Percentiles rank a stretch among this genome's conserved stretches.
phyloP scores from a whole-genome alignment of 2,113 vertebrate genomes.

The Rhegmatorhina hoffmannsi region DNA sequence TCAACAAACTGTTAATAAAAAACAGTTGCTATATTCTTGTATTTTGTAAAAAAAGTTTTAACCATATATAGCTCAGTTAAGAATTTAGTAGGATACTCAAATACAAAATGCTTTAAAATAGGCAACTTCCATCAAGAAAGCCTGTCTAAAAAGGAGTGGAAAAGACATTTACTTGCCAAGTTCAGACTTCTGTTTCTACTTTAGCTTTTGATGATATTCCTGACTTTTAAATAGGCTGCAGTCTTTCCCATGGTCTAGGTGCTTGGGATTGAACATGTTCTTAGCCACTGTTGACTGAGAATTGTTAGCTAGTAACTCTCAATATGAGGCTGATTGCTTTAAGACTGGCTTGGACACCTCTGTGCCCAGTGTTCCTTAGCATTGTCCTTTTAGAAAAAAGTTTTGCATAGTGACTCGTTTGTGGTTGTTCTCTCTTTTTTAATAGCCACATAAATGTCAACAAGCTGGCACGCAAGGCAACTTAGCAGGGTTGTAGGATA shows the following conservation, averaged over 20 bases:
- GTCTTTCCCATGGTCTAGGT: not conserved
- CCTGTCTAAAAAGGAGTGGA: not conserved
- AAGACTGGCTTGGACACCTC: not conserved
- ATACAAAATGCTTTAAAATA: slow-evolving; percentile 3
- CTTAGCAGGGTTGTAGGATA: not conserved
- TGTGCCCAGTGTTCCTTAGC: not conserved
- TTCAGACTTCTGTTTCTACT: not conserved
- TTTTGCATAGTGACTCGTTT: not conserved
- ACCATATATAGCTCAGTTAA: not conserved
- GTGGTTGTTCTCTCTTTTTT: slow-evolving; percentile 14
- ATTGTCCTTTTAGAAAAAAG: not conserved
- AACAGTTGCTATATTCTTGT: not conserved
- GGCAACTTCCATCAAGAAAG: not conserved
- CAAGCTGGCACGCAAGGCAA: not conserved
- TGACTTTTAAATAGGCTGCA: not conserved
- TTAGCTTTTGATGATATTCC: not conserved
- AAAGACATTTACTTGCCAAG: slow-evolving; percentile 28
- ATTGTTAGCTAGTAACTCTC: not conserved
- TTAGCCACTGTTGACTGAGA: not conserved
- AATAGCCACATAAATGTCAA: slow-evolving; percentile 11
- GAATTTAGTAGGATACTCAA: not conserved
- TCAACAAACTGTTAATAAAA: not conserved
- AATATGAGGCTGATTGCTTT: not conserved
- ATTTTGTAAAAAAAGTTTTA: not conserved
- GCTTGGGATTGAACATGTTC: not conserved